These are phyloP conservation scores for Hystrix brachyura DNA, from an alignment of 2,113 vertebrate genomes.

Conservation along the genomic window DNA sequence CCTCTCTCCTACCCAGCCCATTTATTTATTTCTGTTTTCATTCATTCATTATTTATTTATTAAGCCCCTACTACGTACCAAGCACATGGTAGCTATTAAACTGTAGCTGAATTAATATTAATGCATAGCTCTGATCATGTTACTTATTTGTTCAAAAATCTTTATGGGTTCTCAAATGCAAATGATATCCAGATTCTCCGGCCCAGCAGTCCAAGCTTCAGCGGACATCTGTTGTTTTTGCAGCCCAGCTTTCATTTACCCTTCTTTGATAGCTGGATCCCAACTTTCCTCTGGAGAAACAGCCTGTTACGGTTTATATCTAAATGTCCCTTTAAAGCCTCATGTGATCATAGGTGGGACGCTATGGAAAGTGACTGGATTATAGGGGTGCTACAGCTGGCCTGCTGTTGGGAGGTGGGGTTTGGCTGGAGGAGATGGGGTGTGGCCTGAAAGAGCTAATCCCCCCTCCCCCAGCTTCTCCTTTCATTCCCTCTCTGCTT, in stretches of 20 bases:
- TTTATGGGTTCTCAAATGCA: slow-evolving; percentile 51
- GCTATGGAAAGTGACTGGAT: background rate
- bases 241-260: background rate
- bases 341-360: background rate
- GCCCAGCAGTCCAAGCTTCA: background rate
- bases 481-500: background rate
- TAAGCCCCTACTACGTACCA: background rate
- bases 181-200: slow-evolving; percentile 36
- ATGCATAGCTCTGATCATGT: slow-evolving; percentile 23
- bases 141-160: slow-evolving; percentile 65
- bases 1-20: background rate
- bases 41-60: slow-evolving; percentile 14
- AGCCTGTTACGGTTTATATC: background rate
- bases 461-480: background rate
- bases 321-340: background rate
- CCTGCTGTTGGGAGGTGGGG: background rate
- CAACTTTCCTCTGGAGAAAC: background rate
- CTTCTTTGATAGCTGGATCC: background rate
- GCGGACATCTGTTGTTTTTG: slow-evolving; percentile 12
- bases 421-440: background rate
- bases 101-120: slow-evolving; percentile 58
- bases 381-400: background rate
- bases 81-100: slow-evolving; percentile 69
- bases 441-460: background rate
- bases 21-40: slow-evolving; percentile 7